Percentiles rank a stretch among this genome's conserved stretches.
These are phyloP conservation scores for Auanema sp. DNA, from an alignment of 2,888 invertebrate species.

Conservation along the genomic window DNA sequence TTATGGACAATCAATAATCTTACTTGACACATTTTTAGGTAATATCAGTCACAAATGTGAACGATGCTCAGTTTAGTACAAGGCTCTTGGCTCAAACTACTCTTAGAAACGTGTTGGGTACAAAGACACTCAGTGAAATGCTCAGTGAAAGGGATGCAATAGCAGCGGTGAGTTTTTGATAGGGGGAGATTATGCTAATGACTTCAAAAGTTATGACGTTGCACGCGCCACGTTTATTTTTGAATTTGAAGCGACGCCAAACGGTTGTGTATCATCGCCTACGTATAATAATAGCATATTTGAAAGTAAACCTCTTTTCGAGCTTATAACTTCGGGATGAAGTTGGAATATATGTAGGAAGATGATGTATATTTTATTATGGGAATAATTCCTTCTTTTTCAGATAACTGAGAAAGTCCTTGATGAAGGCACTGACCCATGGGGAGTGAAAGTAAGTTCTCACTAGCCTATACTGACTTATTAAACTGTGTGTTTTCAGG, in stretches of 20 bases:
- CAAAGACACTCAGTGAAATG: constrained; percentile 64
- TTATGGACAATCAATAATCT: no score
- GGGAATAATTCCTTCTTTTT: constrained; percentile 3
- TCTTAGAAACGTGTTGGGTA: constrained; percentile 65
- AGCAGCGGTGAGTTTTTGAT: constrained; percentile 47
- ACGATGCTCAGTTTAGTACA: constrained; percentile 83
- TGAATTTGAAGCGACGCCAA: not conserved
- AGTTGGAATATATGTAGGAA: not conserved
- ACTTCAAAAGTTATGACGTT: not conserved
- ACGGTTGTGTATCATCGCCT: constrained; percentile 8
- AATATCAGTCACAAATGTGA: constrained; percentile 67
- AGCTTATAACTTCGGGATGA: not conserved
- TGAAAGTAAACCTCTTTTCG: no score
- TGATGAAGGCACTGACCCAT: constrained; percentile 67
- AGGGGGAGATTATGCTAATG: not conserved
- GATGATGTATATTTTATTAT: not conserved
- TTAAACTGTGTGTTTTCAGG: constrained; percentile 24
- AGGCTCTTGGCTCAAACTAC: constrained; percentile 74
- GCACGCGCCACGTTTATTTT: not conserved
- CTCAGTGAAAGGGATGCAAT: constrained; percentile 63
- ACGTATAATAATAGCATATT: not conserved
- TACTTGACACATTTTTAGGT: constrained; percentile 29
- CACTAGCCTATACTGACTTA: not conserved
- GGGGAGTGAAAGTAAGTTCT: constrained; percentile 66
- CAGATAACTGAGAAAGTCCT: constrained; percentile 67